phyloP scores from a whole-genome alignment of 2,888 invertebrate species.

The Yponomeuta sedellus region DNA sequence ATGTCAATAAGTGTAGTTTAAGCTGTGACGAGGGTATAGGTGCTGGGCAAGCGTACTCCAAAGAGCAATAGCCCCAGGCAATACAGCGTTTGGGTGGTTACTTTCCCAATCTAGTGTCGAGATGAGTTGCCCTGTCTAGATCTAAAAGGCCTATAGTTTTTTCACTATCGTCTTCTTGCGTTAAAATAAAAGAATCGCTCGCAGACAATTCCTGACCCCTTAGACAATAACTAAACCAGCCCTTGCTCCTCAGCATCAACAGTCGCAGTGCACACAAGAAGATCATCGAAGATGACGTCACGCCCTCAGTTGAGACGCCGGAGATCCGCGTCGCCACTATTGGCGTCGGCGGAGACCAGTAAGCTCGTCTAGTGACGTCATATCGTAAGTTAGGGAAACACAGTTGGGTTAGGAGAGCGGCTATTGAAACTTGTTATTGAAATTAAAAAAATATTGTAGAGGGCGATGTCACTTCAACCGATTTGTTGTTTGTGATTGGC shows the following conservation, averaged over 20 bases:
- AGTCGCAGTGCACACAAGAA: slow-evolving; percentile 56
- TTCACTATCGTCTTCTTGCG: no score
- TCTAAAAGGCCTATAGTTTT: no score
- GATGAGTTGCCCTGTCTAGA: no score
- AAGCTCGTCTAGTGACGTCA: neutral
- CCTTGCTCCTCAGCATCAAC: slow-evolving; percentile 37
- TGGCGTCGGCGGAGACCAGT: slow-evolving; percentile 41
- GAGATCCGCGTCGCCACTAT: slow-evolving; percentile 53
- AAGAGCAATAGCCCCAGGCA: no score
- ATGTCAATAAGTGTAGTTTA: no score
- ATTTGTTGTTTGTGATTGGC: neutral
- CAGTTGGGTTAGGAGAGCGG: neutral
- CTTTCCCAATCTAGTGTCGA: no score
- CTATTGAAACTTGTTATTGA: neutral
- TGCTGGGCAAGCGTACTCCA: no score
- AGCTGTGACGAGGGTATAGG: no score
- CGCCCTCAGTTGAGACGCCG: slow-evolving; percentile 45
- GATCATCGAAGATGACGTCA: slow-evolving; percentile 53
- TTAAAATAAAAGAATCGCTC: no score
- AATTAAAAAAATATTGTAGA: no score
- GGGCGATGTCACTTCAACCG: no score
- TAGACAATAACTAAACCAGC: neutral
- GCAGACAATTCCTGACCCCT: neutral
- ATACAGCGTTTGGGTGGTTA: no score
- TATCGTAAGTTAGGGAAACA: neutral